A percentile compares a stretch with the other conserved stretches of the same genome.
phyloP scores from a whole-genome alignment of 2,888 invertebrate species.

The Steinernema carpocapsae region DNA sequence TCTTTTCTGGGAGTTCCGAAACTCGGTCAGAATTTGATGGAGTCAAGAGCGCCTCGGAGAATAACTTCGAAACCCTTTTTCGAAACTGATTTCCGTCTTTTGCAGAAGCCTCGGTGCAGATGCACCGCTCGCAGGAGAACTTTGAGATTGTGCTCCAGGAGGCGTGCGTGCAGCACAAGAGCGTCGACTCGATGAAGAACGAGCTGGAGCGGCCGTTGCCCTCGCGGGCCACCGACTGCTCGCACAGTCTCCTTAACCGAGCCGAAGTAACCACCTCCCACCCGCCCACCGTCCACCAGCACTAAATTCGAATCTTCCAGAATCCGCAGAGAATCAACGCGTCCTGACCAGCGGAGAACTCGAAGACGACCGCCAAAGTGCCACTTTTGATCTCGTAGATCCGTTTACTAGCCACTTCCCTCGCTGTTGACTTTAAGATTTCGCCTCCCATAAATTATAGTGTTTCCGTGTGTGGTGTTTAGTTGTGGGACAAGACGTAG shows the following conservation, averaged over 20 bases:
- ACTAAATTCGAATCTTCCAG: conserved; percentile 12
- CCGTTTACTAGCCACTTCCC: background rate
- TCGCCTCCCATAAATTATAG: background rate
- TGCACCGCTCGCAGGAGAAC: conserved; percentile 39
- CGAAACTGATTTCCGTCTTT: too few relatives aligned
- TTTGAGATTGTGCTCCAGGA: conserved; percentile 38
- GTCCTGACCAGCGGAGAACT: too few relatives aligned
- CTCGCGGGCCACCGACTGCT: conserved; percentile 17
- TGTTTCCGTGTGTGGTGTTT: too few relatives aligned
- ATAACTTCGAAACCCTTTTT: too few relatives aligned
- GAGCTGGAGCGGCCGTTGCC: conserved; percentile 27
- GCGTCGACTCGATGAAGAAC: conserved; percentile 34
- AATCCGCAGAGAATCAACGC: background rate
- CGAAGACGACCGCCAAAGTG: conserved; percentile 16
- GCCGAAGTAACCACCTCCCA: conserved; percentile 25
- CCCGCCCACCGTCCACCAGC: conserved; percentile 27
- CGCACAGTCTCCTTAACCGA: background rate
- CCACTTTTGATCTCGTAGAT: background rate
- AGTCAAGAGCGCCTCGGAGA: too few relatives aligned
- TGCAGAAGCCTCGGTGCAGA: conserved; percentile 10
- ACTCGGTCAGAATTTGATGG: too few relatives aligned
- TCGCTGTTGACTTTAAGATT: background rate
- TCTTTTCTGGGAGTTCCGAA: too few relatives aligned
- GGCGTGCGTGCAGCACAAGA: conserved; percentile 34
- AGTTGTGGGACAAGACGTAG: too few relatives aligned